phyloP scores from a whole-genome alignment of 2,888 invertebrate species.

The Synanthedon formicaeformis region DNA sequence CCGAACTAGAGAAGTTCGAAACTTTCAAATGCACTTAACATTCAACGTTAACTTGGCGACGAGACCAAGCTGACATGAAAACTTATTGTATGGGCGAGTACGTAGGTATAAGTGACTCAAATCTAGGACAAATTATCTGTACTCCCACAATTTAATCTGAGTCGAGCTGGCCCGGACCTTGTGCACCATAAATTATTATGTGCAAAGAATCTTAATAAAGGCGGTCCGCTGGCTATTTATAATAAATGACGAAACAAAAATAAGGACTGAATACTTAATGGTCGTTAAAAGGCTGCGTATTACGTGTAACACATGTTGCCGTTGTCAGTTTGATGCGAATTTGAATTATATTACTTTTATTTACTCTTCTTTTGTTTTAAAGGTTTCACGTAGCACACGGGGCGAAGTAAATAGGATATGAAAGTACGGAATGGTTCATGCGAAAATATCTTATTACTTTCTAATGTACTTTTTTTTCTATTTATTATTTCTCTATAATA shows the following conservation, averaged over 20 bases:
- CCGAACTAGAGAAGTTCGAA: constrained; percentile 10
- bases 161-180: constrained; percentile 28
- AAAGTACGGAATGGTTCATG: no score
- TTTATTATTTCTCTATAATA: no score
- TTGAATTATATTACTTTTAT: constrained; percentile 1
- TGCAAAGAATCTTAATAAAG: constrained; percentile 59
- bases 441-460: no score
- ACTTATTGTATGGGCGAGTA: constrained; percentile 10
- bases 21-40: constrained; percentile 15
- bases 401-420: no score
- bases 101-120: constrained; percentile 2
- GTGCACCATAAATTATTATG: constrained; percentile 46
- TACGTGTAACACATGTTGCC: constrained; percentile 18
- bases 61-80: constrained; percentile 20
- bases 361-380: constrained; percentile 1
- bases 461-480: no score
- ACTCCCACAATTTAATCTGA: constrained; percentile 44
- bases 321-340: constrained; percentile 6
- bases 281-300: constrained; percentile 22
- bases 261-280: constrained; percentile 56
- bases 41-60: constrained; percentile 11
- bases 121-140: constrained; percentile 24
- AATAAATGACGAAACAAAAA: constrained; percentile 61
- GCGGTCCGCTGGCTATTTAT: constrained; percentile 48
- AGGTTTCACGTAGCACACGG: no score